These are phyloP conservation scores for Dyspetes luteomarginatus DNA, from an alignment of 2,888 invertebrate genomes.

Conservation along the genomic window DNA sequence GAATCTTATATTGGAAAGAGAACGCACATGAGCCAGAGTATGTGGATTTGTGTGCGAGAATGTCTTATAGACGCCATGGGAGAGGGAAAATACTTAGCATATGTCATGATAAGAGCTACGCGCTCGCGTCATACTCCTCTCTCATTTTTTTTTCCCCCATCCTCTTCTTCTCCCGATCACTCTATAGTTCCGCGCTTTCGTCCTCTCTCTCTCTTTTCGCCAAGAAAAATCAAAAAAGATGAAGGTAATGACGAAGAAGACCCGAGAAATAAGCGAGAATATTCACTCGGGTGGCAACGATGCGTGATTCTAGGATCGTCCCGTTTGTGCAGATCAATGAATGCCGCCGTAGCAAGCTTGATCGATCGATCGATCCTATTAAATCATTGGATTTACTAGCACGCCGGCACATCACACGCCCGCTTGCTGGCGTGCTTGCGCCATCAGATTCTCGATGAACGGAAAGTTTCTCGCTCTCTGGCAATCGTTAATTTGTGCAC, in stretches of 20 bases:
- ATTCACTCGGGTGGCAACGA: constrained; percentile 16
- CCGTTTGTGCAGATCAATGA: constrained; percentile 69
- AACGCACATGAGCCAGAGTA: background rate
- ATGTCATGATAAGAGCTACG: constrained; percentile 61
- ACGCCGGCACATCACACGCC: constrained; percentile 20
- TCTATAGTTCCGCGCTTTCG: background rate
- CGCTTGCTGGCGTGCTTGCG: constrained; percentile 15
- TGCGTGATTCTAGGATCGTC: background rate
- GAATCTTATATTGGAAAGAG: constrained; percentile 22
- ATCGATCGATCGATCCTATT: constrained; percentile 66
- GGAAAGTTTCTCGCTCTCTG: constrained; percentile 51
- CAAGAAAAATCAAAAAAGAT: background rate
- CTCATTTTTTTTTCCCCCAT: constrained; percentile 10
- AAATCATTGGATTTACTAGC: constrained; percentile 69
- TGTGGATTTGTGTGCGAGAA: constrained; percentile 10
- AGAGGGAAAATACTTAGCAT: constrained; percentile 58
- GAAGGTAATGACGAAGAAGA: constrained; percentile 4
- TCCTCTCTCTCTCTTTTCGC: constrained; percentile 1
- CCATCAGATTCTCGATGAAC: constrained; percentile 44
- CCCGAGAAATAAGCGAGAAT: constrained; percentile 30
- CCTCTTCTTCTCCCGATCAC: constrained; percentile 24
- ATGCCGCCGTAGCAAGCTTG: constrained; percentile 68
- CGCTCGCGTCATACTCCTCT: constrained; percentile 49
- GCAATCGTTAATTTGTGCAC: constrained; percentile 48
- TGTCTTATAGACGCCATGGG: constrained; percentile 12